These are phyloP conservation scores for Phocides pigmalion DNA, from an alignment of 1,140 invertebrate genomes.

Conservation along the genomic window DNA sequence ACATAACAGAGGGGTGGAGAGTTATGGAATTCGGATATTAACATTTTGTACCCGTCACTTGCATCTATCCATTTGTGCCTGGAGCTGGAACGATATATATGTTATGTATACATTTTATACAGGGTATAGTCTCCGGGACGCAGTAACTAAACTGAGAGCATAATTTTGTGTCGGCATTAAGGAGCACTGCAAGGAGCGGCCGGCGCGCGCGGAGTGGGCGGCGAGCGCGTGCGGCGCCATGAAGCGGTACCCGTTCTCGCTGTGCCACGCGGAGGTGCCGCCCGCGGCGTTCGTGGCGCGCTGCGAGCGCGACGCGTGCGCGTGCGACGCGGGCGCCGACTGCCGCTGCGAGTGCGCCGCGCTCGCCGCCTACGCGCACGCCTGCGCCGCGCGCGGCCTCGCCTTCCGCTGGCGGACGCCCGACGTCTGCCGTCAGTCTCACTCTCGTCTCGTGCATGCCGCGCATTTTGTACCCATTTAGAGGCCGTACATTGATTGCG, in stretches of 20 bases:
- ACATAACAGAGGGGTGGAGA: too few species aligned
- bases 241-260: conserved; percentile 88
- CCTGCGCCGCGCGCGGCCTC: conserved; percentile 89
- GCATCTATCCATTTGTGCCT: too few species aligned
- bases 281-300: conserved; percentile 87
- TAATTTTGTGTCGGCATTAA: too few species aligned
- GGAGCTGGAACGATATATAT: too few species aligned
- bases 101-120: too few species aligned
- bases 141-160: too few species aligned
- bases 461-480: too few species aligned
- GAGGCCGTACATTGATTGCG: too few species aligned
- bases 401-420: conserved; percentile 92
- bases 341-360: conserved; percentile 96
- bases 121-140: too few species aligned
- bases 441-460: not conserved
- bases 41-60: too few species aligned
- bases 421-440: conserved; percentile 91
- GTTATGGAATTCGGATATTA: too few species aligned
- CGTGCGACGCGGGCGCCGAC: conserved; percentile 94
- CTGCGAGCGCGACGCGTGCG: conserved; percentile 93
- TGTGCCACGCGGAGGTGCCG: conserved; percentile 92
- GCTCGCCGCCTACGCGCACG: conserved; percentile 92
- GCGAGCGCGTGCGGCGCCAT: conserved; percentile 89
- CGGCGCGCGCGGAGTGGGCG: conserved; percentile 92
- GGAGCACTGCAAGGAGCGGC: conserved; percentile 90